Conservation (phyloP, 1,140 invertebrate species). For the Liolophura sinensis region DNA sequence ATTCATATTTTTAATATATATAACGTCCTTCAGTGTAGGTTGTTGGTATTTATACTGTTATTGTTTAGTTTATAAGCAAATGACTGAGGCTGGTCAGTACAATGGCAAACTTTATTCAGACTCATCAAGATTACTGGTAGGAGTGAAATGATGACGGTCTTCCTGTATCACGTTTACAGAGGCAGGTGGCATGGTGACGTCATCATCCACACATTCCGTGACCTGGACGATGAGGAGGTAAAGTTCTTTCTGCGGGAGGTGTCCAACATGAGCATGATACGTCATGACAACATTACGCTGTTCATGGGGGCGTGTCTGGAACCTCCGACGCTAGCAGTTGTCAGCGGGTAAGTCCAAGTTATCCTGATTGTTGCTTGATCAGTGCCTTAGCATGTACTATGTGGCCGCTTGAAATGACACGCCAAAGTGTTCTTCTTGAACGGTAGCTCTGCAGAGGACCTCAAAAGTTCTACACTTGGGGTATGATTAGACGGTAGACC, state of each 20-base stretch:
- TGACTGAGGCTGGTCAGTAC: neutral
- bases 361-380: neutral
- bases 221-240: conserved; percentile 34
- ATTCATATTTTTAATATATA: no score
- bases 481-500: no score
- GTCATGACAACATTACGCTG: conserved; percentile 62
- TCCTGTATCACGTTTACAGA: conserved; percentile 31
- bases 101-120: neutral
- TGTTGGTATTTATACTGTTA: conserved; percentile 2
- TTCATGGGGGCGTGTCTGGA: conserved; percentile 63
- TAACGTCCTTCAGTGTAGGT: no score
- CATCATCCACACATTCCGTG: conserved; percentile 46
- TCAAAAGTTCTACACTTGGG: no score
- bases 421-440: no score
- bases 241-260: conserved; percentile 56
- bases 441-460: no score
- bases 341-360: conserved; percentile 51
- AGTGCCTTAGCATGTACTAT: no score
- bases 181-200: conserved; percentile 63
- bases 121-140: neutral
- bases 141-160: neutral
- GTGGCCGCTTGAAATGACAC: no score
- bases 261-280: conserved; percentile 56
- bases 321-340: conserved; percentile 55
- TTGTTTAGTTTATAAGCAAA: neutral